Base-by-base conservation (phyloP, 2,113 vertebrate species). In the Capra hircus region DNA sequence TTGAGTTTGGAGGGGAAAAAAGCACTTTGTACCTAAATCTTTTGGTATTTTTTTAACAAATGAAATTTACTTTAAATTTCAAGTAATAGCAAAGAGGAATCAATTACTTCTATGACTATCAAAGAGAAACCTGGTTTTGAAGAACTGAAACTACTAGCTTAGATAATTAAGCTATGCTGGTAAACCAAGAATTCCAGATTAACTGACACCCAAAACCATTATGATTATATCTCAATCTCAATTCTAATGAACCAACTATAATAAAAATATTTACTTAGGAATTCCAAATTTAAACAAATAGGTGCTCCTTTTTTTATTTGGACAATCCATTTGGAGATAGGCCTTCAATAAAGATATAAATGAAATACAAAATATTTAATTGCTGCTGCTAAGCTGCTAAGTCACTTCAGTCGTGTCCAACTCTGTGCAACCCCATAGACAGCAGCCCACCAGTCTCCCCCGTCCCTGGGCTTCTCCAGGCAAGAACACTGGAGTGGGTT, bases 51-150 rank as follows among this genome's bases (percentile, higher is more conserved):
- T 59, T 77, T 48, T 45, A 82, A 87, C 45, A 59, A 87, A 92
- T 78, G 43, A 67, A 33, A 84, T 25, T 62, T 80, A 78, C 57
- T 94, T 97, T 90, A 95, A 92, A 93, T 96, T 94, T 94, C 96
- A 81, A 91, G 55, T 11, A 91, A 84, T 1, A 89, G 45, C 71
- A 90, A 96, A 92, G 45, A 93, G 14, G 40, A 92, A 62, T 43
- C 9, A 40, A 52, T 50, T 43, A 67, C 83, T 90, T 90, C 74
- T 90, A 43, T 67, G 17, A 50, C 30, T 83, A 80, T 52, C 36
- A 87, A 90, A 90, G 57, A 95, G 40, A 94, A 90, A 92, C 2
- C 60, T 21, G 27, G 74, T 77, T 97, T 96, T 60, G 36, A 88
- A 96, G n/a, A 90, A 95, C 27, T 94, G 43, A 95, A 88, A 53